Base-by-base conservation (phyloP, 1,140 invertebrate species). In the Brachionus sp. region DNA sequence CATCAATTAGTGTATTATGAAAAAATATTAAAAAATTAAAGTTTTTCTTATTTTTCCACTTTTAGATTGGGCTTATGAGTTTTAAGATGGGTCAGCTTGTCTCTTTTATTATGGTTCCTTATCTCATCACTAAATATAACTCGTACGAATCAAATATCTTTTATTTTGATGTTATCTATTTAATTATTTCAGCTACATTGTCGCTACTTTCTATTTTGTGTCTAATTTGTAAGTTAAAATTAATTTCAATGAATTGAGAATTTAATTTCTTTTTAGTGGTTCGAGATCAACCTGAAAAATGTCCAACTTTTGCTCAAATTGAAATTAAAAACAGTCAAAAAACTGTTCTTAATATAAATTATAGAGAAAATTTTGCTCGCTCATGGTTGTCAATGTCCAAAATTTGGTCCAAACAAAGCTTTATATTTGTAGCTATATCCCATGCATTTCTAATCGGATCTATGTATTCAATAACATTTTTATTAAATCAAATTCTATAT, bases 61-160 rank as follows among this genome's bases (percentile, higher is more conserved):
- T 39, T 42, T 33, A 78, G 50, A 35, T 82, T 35, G 82, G 82
- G 13, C 10, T 83, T 13, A 98, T 99, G 89, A 97, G 97, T 25
- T 98, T 98, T 90, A 96, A 98, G 92, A 95, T 97, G 13, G 95
- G 95, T 16, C 91, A 95, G 12, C 95, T 95, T 0, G 89, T 94
- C 5, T 95, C 95, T 6, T 97, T 97, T 89, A 88, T 97, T 1
- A 90, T 96, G 23, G 95, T 95, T 0, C 94, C 95, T 0, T 92
- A 94, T 87, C 86, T 97, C 19, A 94, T 97, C 0, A 90, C 85
- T 10, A 86, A 87, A 77, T 85, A 83, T 19, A 85, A 86, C 1
- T 84, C 85, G 46, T 23, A 64, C 19, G 57, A 83, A 16, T 5
- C 19, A 16, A 44, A 88, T 13, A 92, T 90, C 0, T 85, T 89